Conservation (phyloP, 2,113 vertebrate genomes). For the Noctilio leporinus region DNA sequence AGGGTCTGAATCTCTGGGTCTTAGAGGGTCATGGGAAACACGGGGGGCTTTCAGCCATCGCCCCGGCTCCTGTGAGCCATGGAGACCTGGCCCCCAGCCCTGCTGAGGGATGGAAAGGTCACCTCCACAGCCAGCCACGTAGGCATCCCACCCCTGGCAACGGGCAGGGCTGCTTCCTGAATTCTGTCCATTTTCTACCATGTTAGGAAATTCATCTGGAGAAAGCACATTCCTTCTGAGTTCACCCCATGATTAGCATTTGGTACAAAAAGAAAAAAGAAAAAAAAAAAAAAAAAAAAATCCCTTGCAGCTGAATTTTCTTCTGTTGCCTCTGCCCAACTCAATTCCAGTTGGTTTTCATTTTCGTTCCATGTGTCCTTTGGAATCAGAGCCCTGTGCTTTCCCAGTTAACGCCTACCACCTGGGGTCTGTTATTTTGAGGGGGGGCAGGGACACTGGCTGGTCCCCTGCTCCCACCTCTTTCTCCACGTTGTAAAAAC, state of each 20-base stretch:
- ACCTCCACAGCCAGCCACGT: not conserved
- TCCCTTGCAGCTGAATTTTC: constrained; percentile 25
- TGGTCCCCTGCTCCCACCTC: constrained; percentile 37
- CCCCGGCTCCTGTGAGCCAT: not conserved
- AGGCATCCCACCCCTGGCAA: not conserved
- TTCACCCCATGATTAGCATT: constrained; percentile 53
- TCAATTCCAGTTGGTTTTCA: constrained; percentile 75
- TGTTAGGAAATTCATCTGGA: constrained; percentile 68
- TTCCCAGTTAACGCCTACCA: constrained; percentile 75
- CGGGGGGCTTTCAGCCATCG: not conserved
- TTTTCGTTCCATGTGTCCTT: constrained; percentile 75
- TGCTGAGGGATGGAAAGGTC: not conserved
- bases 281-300: not conserved
- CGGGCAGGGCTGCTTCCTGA: constrained; percentile 54
- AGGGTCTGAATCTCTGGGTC: not conserved
- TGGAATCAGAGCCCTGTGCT: constrained; percentile 74
- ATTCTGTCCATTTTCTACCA: constrained; percentile 73
- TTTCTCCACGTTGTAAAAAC: constrained; percentile 72
- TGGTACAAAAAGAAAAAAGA: constrained; percentile 22
- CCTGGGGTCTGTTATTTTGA: constrained; percentile 77
- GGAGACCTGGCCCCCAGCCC: not conserved
- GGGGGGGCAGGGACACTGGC: constrained; percentile 53
- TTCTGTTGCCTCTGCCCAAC: constrained; percentile 59
- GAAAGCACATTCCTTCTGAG: constrained; percentile 66
- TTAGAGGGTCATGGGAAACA: not conserved